A percentile compares a stretch with the other conserved stretches of the same genome.
These are phyloP conservation scores for Parthenolecanium corni DNA, from an alignment of 2,888 invertebrate species.

Conservation along the genomic window DNA sequence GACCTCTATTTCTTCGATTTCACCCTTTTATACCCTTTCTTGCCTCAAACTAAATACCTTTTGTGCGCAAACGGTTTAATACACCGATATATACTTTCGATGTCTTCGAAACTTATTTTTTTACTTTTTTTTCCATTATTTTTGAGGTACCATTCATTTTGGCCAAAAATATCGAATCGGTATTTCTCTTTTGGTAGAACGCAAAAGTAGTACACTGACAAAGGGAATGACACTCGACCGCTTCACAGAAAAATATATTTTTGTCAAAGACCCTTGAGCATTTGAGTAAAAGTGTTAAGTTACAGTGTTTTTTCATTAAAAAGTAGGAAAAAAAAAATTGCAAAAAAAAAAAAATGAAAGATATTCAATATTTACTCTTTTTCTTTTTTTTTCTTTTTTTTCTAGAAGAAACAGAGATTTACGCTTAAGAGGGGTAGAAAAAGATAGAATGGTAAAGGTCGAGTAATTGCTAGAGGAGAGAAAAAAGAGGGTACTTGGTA, in stretches of 20 bases:
- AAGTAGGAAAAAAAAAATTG: neutral
- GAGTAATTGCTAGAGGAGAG: too few species aligned
- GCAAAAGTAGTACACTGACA: neutral
- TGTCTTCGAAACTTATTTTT: neutral
- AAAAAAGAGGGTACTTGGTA: too few species aligned
- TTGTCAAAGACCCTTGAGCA: too few species aligned
- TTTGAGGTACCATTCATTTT: neutral
- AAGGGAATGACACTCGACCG: too few species aligned
- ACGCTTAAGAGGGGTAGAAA: neutral
- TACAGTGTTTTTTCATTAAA: conserved; percentile 16
- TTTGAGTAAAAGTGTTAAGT: conserved; percentile 25
- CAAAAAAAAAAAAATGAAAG: conserved; percentile 2
- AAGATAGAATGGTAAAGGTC: neutral
- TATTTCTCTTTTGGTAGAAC: neutral
- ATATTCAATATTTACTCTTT: conserved; percentile 5
- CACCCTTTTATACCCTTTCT: conserved; percentile 21
- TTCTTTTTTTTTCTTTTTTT: too few species aligned
- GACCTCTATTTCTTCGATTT: conserved; percentile 26
- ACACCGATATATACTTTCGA: conserved; percentile 4
- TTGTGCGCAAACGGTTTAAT: conserved; percentile 13
- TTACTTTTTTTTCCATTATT: neutral
- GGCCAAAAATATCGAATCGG: neutral
- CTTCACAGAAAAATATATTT: too few species aligned
- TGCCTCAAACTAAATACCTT: conserved; percentile 23
- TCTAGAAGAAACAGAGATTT: too few species aligned